phyloP scores from a whole-genome alignment of 2,888 invertebrate genomes.

The Rotaria sp. region DNA sequence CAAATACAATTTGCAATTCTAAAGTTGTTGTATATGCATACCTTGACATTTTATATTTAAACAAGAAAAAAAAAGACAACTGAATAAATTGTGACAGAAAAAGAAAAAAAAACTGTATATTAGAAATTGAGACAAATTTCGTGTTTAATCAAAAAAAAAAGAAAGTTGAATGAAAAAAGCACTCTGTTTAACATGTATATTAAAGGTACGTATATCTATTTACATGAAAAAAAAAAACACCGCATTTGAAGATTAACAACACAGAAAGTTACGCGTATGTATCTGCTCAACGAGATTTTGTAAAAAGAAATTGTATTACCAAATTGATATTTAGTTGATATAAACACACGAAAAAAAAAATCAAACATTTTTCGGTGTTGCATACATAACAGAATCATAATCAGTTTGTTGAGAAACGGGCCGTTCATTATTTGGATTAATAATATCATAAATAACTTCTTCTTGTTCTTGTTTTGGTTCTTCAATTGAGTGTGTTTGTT shows the following conservation, averaged over 20 bases:
- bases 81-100: background rate
- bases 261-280: background rate
- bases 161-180: background rate
- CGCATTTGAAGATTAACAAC: background rate
- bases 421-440: background rate
- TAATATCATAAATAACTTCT: background rate
- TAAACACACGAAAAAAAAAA: no score
- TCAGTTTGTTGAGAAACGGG: background rate
- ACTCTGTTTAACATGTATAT: background rate
- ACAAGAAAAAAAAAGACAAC: background rate
- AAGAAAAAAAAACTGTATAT: background rate
- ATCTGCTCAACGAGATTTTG: background rate
- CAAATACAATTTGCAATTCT: background rate
- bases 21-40: background rate
- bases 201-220: background rate
- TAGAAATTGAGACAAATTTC: background rate
- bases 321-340: no score
- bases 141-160: background rate
- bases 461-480: background rate
- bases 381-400: background rate
- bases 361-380: background rate
- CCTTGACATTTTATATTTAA: background rate
- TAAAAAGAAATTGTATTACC: background rate
- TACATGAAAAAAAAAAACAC: background rate
- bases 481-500: background rate